A percentile compares a stretch with the other conserved stretches of the same genome.
Evolutionary conservation across 2,888 invertebrate species (phyloP).

Genomic region (Pemphredon lugubris): DNA sequence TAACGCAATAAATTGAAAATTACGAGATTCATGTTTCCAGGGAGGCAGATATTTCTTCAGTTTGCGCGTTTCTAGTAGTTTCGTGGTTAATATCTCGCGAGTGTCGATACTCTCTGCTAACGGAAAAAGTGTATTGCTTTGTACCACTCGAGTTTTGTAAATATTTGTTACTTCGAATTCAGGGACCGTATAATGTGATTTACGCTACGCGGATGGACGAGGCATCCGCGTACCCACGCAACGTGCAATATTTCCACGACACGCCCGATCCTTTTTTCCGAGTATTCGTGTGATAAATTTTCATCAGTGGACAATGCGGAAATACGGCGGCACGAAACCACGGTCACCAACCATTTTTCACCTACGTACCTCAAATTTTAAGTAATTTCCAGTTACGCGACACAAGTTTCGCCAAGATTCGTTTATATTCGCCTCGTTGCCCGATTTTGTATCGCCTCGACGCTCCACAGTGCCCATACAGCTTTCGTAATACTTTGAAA

Average conservation of each 20-base stretch:
- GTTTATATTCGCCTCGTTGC: not conserved
- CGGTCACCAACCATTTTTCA: slow-evolving; percentile 6
- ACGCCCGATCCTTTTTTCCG: slow-evolving; percentile 19
- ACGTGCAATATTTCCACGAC: slow-evolving; percentile 19
- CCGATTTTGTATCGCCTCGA: not conserved
- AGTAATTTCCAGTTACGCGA: slow-evolving; percentile 4
- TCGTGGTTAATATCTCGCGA: slow-evolving; percentile 38
- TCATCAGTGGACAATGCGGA: slow-evolving; percentile 5
- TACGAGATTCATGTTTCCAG: too few relatives aligned
- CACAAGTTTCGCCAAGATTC: not conserved
- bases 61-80: slow-evolving; percentile 15
- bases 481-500: too few relatives aligned
- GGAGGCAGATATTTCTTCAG: slow-evolving; percentile 27
- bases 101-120: slow-evolving; percentile 24
- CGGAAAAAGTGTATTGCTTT: slow-evolving; percentile 18
- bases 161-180: slow-evolving; percentile 49
- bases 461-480: too few relatives aligned
- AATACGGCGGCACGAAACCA: not conserved
- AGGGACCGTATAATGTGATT: slow-evolving; percentile 53
- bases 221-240: slow-evolving; percentile 7
- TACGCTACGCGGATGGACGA: slow-evolving; percentile 38
- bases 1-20: not conserved
- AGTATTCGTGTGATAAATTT: slow-evolving; percentile 34
- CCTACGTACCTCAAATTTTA: not conserved
- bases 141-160: slow-evolving; percentile 23